These are phyloP conservation scores for Onychomys leucogaster DNA, from an alignment of 2,797 vertebrate species.

Conservation along the genomic window DNA sequence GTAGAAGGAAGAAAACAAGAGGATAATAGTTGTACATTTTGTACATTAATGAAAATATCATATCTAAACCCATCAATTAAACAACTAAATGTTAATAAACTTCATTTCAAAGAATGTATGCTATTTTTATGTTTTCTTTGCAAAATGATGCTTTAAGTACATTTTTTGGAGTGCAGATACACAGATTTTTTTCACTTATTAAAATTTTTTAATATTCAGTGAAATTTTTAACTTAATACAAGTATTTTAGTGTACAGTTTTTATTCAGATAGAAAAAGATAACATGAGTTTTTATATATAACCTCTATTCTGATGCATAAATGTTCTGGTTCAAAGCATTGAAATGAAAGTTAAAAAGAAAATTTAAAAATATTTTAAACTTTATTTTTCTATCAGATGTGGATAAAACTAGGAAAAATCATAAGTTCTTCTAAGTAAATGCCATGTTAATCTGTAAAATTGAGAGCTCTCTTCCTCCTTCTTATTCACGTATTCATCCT, in stretches of 20 bases:
- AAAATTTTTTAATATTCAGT: neutral
- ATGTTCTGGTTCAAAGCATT: neutral
- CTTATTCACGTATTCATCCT: neutral
- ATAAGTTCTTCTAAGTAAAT: neutral
- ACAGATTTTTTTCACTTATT: neutral
- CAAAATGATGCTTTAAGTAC: neutral
- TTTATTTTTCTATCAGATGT: neutral
- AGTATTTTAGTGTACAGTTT: neutral
- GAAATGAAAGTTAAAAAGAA: neutral
- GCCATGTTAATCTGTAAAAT: neutral
- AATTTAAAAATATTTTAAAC: neutral
- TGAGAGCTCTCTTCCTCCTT: neutral
- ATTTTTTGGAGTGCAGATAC: neutral
- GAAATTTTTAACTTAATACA: neutral
- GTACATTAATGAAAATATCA: neutral
- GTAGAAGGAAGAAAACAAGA: neutral
- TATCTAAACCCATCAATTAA: neutral
- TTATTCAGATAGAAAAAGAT: conserved; percentile 18
- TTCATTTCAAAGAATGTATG: neutral
- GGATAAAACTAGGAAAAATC: neutral
- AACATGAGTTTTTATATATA: neutral
- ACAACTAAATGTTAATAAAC: neutral
- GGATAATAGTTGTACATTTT: neutral
- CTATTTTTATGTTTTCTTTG: neutral
- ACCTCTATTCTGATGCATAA: neutral